These are phyloP conservation scores for Enteromius thamalakanensis DNA, from an alignment of 2,797 vertebrate genomes.

Conservation along the genomic window DNA sequence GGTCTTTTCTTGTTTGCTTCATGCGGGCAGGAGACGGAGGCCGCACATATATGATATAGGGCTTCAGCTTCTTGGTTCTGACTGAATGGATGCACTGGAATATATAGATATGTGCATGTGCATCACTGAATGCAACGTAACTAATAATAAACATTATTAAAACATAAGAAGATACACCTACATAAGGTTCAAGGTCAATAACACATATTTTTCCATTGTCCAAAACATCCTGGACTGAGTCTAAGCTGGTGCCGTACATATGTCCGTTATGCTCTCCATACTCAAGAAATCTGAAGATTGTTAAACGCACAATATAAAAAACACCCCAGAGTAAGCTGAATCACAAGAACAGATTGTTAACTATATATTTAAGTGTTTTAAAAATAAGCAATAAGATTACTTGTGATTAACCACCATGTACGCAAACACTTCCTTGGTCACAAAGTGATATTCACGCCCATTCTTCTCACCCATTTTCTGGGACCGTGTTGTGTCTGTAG, in stretches of 20 bases:
- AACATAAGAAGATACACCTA: conserved; percentile 67
- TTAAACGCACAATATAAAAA: not conserved
- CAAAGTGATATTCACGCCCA: conserved; percentile 90
- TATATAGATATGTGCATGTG: not conserved
- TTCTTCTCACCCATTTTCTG: conserved; percentile 85
- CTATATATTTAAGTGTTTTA: not conserved
- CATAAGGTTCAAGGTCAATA: conserved; percentile 87
- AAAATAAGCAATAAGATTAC: conserved; percentile 64
- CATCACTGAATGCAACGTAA: not conserved
- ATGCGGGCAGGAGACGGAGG: conserved; percentile 79
- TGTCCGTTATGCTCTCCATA: conserved; percentile 84
- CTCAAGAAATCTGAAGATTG: conserved; percentile 84
- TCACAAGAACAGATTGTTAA: not conserved
- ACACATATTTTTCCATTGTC: conserved; percentile 85
- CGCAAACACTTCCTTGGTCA: conserved; percentile 89
- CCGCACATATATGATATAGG: conserved; percentile 91
- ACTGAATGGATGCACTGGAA: conserved; percentile 81
- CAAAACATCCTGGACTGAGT: conserved; percentile 81
- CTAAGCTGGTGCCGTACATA: conserved; percentile 87
- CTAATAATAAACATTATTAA: not conserved
- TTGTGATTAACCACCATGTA: conserved; percentile 88
- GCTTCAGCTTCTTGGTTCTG: conserved; percentile 84
- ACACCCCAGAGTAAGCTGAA: not conserved
- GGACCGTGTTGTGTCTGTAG: conserved; percentile 87
- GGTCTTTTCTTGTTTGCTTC: conserved; percentile 83